Evolutionary conservation across 2,888 invertebrate genomes (phyloP).

Genomic region (Mythimna loreyi): DNA sequence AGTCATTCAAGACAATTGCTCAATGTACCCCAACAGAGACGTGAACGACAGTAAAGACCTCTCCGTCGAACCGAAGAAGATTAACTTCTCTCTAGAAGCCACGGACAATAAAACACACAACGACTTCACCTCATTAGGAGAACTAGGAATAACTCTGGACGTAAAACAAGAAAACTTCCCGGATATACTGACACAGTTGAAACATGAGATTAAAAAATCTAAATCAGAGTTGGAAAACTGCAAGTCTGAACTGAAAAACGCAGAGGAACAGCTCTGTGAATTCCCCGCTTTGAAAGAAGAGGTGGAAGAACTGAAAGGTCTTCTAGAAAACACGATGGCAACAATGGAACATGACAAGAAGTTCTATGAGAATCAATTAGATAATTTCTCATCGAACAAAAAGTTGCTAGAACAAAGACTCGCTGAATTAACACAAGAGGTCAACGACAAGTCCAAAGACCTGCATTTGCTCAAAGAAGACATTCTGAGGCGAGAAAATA

Average conservation of each 20-base stretch:
- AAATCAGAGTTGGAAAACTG: slow-evolving; percentile 89
- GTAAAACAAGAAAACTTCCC: slow-evolving; percentile 85
- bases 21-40: slow-evolving; percentile 88
- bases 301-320: slow-evolving; percentile 85
- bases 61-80: slow-evolving; percentile 86
- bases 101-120: slow-evolving; percentile 81
- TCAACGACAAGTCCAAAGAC: slow-evolving; percentile 89
- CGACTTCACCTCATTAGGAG: slow-evolving; percentile 88
- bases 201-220: slow-evolving; percentile 90
- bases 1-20: slow-evolving; percentile 85
- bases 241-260: slow-evolving; percentile 88
- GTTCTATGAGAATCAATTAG: slow-evolving; percentile 90
- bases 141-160: slow-evolving; percentile 88
- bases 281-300: slow-evolving; percentile 88
- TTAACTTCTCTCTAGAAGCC: slow-evolving; percentile 84
- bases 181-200: slow-evolving; percentile 84
- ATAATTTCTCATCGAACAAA: slow-evolving; percentile 89
- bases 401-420: slow-evolving; percentile 90
- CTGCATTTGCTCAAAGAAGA: slow-evolving; percentile 90
- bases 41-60: slow-evolving; percentile 80
- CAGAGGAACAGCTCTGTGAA: slow-evolving; percentile 89
- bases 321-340: slow-evolving; percentile 87
- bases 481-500: slow-evolving; percentile 89
- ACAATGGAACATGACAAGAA: slow-evolving; percentile 90
- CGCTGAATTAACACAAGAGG: slow-evolving; percentile 89